Conservation (phyloP, 2,113 vertebrate genomes). For the Microcebus ravelobensis region DNA sequence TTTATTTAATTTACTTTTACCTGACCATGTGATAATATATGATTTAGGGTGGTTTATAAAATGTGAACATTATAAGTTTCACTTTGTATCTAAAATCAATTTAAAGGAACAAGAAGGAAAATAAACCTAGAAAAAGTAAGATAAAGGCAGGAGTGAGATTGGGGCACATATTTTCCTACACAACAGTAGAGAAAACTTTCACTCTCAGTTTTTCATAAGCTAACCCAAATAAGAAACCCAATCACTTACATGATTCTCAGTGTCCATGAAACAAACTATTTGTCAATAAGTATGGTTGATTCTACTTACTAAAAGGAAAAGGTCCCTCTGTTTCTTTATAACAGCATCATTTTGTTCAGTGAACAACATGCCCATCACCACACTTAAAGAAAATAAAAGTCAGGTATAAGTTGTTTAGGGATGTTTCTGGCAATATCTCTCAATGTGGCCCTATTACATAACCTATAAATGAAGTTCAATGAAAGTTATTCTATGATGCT, state of each 20-base stretch:
- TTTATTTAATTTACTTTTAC: slow-evolving; percentile 41
- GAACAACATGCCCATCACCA: neutral
- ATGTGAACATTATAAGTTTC: neutral
- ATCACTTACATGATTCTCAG: neutral
- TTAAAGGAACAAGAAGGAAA: neutral
- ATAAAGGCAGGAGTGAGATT: neutral
- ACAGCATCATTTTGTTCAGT: neutral
- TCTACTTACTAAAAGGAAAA: neutral
- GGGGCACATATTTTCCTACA: neutral
- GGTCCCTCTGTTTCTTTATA: neutral
- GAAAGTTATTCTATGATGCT: neutral
- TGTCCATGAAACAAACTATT: neutral
- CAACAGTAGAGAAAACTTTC: neutral
- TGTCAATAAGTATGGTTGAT: neutral
- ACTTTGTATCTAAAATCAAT: neutral
- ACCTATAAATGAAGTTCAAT: neutral
- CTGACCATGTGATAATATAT: neutral
- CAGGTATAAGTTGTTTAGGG: neutral
- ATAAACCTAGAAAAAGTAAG: neutral
- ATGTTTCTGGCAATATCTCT: neutral
- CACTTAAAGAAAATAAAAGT: neutral
- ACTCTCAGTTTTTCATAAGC: neutral
- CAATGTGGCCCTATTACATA: neutral
- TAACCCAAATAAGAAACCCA: neutral
- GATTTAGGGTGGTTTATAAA: neutral